These are phyloP conservation scores for Nannoperca obscura DNA, from an alignment of 2,797 vertebrate species.

Conservation along the genomic window DNA sequence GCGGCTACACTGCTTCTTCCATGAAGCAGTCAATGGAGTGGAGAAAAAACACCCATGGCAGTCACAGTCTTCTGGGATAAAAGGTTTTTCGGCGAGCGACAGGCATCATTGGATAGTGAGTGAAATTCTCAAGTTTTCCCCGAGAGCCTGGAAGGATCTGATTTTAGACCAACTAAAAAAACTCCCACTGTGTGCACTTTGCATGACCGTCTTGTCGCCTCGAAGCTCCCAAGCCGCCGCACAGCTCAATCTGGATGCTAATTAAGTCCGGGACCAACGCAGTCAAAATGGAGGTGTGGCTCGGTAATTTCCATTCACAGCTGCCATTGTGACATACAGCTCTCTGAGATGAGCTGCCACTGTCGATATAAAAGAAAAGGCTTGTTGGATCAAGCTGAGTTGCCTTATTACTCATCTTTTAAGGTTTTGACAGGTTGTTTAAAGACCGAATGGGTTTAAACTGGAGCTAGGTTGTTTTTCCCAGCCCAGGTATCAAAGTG, in stretches of 20 bases:
- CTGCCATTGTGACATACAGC: not conserved
- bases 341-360: slow-evolving; percentile 42
- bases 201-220: slow-evolving; percentile 23
- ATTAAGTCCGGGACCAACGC: slow-evolving; percentile 33
- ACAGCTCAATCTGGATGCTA: slow-evolving; percentile 53
- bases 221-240: slow-evolving; percentile 16
- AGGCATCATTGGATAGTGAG: slow-evolving; percentile 48
- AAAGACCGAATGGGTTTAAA: slow-evolving; percentile 9
- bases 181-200: slow-evolving; percentile 44
- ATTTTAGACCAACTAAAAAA: slow-evolving; percentile 47
- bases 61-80: slow-evolving; percentile 47
- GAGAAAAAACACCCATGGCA: slow-evolving; percentile 40
- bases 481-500: not conserved
- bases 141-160: slow-evolving; percentile 37
- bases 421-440: slow-evolving; percentile 2
- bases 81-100: slow-evolving; percentile 50
- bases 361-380: slow-evolving; percentile 29
- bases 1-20: slow-evolving; percentile 37
- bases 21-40: slow-evolving; percentile 54
- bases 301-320: slow-evolving; percentile 38
- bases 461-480: not conserved
- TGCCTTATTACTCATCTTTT: slow-evolving; percentile 18
- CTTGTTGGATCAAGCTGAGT: slow-evolving; percentile 25
- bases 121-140: slow-evolving; percentile 41
- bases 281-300: slow-evolving; percentile 13